These are phyloP conservation scores for Trichoplusia ni DNA, from an alignment of 1,140 invertebrate genomes.

Conservation along the genomic window DNA sequence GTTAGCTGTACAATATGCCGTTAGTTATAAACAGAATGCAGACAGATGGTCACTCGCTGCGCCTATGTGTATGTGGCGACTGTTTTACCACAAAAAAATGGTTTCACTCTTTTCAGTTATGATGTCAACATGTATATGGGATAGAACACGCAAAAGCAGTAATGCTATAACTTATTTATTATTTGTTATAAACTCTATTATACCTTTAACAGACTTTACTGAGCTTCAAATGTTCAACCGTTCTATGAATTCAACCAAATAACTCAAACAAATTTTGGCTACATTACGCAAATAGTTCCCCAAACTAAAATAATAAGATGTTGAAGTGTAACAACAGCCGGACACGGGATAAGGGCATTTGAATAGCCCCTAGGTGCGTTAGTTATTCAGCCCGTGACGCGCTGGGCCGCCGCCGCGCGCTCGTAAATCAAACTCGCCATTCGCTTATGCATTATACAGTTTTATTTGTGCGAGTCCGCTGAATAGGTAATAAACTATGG, in stretches of 20 bases:
- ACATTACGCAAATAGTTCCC: conserved; percentile 16
- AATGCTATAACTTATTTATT: no score
- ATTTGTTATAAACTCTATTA: no score
- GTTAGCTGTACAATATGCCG: conserved; percentile 14
- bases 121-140: no score
- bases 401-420: conserved; percentile 47
- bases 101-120: no score
- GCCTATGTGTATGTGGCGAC: not conserved
- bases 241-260: not conserved
- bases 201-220: no score
- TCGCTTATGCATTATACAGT: conserved; percentile 81
- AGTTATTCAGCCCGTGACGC: conserved; percentile 75
- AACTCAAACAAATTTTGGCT: conserved; percentile 8
- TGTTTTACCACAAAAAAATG: no score
- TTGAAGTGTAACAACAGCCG: conserved; percentile 22
- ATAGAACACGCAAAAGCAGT: no score
- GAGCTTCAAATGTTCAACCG: not conserved
- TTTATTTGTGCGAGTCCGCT: conserved; percentile 80
- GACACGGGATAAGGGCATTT: conserved; percentile 45
- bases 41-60: conserved; percentile 15
- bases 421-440: conserved; percentile 80
- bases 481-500: conserved; percentile 80
- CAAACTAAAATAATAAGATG: conserved; percentile 31
- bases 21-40: conserved; percentile 27
- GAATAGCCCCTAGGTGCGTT: conserved; percentile 61